phyloP scores from a whole-genome alignment of 2,888 invertebrate species.

The Seira musarum region DNA sequence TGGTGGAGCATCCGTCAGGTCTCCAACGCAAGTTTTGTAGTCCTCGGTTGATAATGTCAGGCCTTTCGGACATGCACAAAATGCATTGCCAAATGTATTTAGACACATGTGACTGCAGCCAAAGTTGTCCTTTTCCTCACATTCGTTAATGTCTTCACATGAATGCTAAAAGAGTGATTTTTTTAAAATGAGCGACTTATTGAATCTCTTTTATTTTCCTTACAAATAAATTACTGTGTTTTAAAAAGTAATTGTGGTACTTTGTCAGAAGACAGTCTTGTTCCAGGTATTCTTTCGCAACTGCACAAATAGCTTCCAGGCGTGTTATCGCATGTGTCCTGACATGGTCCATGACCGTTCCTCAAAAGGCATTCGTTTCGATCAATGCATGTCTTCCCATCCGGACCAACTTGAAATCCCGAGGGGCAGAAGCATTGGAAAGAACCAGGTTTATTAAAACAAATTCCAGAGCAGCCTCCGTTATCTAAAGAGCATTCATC shows the following conservation, averaged over 20 bases:
- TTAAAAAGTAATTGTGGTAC: conserved; percentile 51
- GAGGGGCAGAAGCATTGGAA: conserved; percentile 74
- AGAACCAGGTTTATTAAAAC: conserved; percentile 77
- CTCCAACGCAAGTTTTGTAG: conserved; percentile 71
- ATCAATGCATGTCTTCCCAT: conserved; percentile 71
- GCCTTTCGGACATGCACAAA: conserved; percentile 76
- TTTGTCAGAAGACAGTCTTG: conserved; percentile 75
- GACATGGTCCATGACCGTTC: conserved; percentile 79
- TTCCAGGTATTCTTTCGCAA: conserved; percentile 77
- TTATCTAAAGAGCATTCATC: conserved; percentile 77
- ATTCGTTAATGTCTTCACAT: conserved; percentile 76
- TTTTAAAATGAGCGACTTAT: background rate
- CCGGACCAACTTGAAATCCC: conserved; percentile 72
- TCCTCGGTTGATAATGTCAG: conserved; percentile 72
- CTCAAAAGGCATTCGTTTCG: conserved; percentile 78
- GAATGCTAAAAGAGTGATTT: conserved; percentile 58
- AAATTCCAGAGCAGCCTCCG: conserved; percentile 79
- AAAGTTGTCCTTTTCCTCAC: conserved; percentile 72
- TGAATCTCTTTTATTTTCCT: background rate
- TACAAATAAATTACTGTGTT: background rate
- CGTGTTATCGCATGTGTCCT: conserved; percentile 77
- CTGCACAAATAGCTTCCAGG: conserved; percentile 77
- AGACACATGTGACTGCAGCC: conserved; percentile 75
- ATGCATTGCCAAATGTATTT: conserved; percentile 74
- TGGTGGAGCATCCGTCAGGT: conserved; percentile 44